These are phyloP conservation scores for Drosophila gaucha DNA, from an alignment of 2,888 invertebrate species.

Conservation along the genomic window DNA sequence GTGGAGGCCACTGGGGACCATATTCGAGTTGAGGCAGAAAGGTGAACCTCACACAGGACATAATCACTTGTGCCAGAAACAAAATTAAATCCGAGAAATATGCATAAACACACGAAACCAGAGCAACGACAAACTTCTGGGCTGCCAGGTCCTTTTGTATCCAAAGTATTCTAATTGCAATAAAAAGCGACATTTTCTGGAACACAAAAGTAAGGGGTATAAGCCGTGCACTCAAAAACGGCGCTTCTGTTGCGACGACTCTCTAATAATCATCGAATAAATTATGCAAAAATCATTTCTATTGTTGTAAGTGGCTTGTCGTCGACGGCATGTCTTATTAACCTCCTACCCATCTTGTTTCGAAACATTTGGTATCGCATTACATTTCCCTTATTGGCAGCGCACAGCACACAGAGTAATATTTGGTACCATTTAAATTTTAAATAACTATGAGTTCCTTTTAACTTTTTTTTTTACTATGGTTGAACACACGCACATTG, in stretches of 20 bases:
- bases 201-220: slow-evolving; percentile 2
- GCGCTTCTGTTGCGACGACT: slow-evolving; percentile 40
- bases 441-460: slow-evolving; percentile 71
- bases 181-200: slow-evolving; percentile 70
- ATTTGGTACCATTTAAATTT: slow-evolving; percentile 79
- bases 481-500: too few relatives aligned
- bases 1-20: slow-evolving; percentile 48
- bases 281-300: slow-evolving; percentile 84
- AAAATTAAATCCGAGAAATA: slow-evolving; percentile 78
- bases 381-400: slow-evolving; percentile 51
- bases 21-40: slow-evolving; percentile 41
- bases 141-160: slow-evolving; percentile 24
- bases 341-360: slow-evolving; percentile 23
- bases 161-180: slow-evolving; percentile 79
- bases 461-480: slow-evolving; percentile 13
- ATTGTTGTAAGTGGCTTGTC: slow-evolving; percentile 78
- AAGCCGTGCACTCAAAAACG: slow-evolving; percentile 48
- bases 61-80: slow-evolving; percentile 72
- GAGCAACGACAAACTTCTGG: slow-evolving; percentile 51
- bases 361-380: slow-evolving; percentile 64
- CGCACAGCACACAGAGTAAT: slow-evolving; percentile 20
- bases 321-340: slow-evolving; percentile 40
- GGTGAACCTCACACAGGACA: slow-evolving; percentile 60
- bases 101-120: slow-evolving; percentile 69
- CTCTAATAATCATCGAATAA: slow-evolving; percentile 85